Conservation (phyloP, 2,888 invertebrate genomes). For the Diarsia rubi region DNA sequence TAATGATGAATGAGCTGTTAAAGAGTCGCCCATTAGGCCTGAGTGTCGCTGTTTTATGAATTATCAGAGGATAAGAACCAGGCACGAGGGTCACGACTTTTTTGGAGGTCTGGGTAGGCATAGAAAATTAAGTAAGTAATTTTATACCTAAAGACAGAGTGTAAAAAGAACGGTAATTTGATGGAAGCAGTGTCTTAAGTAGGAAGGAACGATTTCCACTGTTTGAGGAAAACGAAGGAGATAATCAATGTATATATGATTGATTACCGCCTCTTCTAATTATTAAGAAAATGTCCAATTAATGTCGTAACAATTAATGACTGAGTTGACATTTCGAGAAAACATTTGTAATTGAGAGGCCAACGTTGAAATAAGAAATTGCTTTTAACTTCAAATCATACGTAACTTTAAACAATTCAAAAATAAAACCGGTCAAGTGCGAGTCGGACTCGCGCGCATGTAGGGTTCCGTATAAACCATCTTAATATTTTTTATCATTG, state of each 20-base stretch:
- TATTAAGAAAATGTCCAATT: background rate
- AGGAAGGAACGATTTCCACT: background rate
- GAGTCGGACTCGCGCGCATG: no score
- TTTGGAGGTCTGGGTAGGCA: slow-evolving; percentile 6
- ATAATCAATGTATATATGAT: background rate
- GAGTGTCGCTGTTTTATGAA: slow-evolving; percentile 76
- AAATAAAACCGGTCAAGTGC: no score
- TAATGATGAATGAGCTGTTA: slow-evolving; percentile 86
- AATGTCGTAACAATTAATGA: background rate
- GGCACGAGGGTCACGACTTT: slow-evolving; percentile 15
- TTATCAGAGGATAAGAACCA: slow-evolving; percentile 67
- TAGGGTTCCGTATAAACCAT: no score
- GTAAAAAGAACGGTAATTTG: background rate
- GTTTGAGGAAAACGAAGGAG: no score
- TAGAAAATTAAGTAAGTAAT: slow-evolving; percentile 13
- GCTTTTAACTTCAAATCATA: background rate
- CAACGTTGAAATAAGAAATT: background rate
- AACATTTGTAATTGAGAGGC: background rate
- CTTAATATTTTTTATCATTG: no score
- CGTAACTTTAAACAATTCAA: background rate
- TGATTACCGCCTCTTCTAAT: background rate
- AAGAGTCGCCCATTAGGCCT: slow-evolving; percentile 83
- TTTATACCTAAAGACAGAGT: background rate
- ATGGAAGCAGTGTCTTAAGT: background rate
- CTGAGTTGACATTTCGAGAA: background rate